A percentile compares a stretch with the other conserved stretches of the same genome.
Evolutionary conservation across 1,140 invertebrate species (phyloP).

Genomic region (Mercenaria mercenaria): DNA sequence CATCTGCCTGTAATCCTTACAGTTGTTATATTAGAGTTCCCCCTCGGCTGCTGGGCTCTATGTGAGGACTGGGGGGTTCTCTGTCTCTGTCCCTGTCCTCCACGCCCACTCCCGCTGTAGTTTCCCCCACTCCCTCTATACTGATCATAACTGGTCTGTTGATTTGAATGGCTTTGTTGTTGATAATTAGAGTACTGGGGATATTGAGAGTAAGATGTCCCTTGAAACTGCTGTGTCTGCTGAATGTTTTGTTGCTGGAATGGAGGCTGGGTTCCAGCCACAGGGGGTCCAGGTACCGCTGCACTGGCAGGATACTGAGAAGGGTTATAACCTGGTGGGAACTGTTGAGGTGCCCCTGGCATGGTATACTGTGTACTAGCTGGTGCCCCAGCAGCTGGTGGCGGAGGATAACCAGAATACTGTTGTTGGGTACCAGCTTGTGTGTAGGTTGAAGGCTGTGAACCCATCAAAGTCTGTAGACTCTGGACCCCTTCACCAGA

Average conservation of each 20-base stretch:
- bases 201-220: slow-evolving; percentile 39
- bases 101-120: background rate
- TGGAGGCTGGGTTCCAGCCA: slow-evolving; percentile 31
- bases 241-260: slow-evolving; percentile 47
- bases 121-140: background rate
- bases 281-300: slow-evolving; percentile 55
- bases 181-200: slow-evolving; percentile 22
- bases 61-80: background rate
- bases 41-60: slow-evolving; percentile 13
- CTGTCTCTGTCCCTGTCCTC: background rate
- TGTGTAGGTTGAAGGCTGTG: slow-evolving; percentile 53
- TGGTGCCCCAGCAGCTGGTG: slow-evolving; percentile 24
- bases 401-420: slow-evolving; percentile 56
- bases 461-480: slow-evolving; percentile 79
- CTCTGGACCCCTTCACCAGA: slow-evolving; percentile 82
- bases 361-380: background rate
- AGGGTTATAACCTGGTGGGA: slow-evolving; percentile 63
- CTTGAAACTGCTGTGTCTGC: slow-evolving; percentile 57
- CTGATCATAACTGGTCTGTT: slow-evolving; percentile 14
- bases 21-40: slow-evolving; percentile 32
- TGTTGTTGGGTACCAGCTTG: slow-evolving; percentile 46
- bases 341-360: slow-evolving; percentile 47
- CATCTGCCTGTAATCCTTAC: slow-evolving; percentile 38
- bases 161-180: slow-evolving; percentile 2
- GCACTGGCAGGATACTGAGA: slow-evolving; percentile 36